Base-by-base conservation (phyloP, 92 coral and sea anemone genomes). In the Meandrina meandrites region DNA sequence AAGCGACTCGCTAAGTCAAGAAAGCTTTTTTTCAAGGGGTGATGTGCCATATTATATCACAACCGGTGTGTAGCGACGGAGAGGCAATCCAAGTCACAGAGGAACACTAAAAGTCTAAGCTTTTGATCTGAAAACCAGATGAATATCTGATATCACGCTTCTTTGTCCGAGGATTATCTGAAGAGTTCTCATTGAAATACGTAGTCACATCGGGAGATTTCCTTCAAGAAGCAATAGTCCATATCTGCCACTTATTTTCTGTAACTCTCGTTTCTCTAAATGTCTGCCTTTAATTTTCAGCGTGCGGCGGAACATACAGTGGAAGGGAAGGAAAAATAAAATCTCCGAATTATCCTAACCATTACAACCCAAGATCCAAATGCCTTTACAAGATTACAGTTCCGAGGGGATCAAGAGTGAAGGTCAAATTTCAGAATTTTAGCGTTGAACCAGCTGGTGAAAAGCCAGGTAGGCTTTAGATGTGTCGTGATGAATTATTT, bases 301-400 rank as follows among this genome's bases (percentile, higher is more conserved):
- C 28, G 5, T 94, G 98, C 76, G 92, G 96, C 34, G 94, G 96
- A 35, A 94, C 85, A 13, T 94, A 89, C 86, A 28, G 36, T 15
- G 91, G 93, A 76, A 86, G 45, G 32, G 79, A 45, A n/a, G 95
- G 95, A 3, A 69, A 30, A 30, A 72, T 94, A 12, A 78, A 82
- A 74, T 94, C 98, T 14, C 94, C 94, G 36, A 85, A 88, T 80
- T 94, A 47, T 28, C 98, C 98, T 1, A 56, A 81, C 31, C 47
- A 81, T 87, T 94, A 93, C 88, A 76, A 34, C 86, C 51, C 84
- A 40, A 81, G 75, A 31, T 85, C 98, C n/a, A 78, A 91, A 78
- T 94, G 98, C 71, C 79, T 83, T 73, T 94, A 91, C 91, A 81
- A 81, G 78, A 91, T 94, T 68, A 57, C 15, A 30, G 98, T 90